Percentiles rank a stretch among this genome's conserved stretches.
phyloP scores from a whole-genome alignment of 2,888 invertebrate genomes.

The Apotomis capreana region DNA sequence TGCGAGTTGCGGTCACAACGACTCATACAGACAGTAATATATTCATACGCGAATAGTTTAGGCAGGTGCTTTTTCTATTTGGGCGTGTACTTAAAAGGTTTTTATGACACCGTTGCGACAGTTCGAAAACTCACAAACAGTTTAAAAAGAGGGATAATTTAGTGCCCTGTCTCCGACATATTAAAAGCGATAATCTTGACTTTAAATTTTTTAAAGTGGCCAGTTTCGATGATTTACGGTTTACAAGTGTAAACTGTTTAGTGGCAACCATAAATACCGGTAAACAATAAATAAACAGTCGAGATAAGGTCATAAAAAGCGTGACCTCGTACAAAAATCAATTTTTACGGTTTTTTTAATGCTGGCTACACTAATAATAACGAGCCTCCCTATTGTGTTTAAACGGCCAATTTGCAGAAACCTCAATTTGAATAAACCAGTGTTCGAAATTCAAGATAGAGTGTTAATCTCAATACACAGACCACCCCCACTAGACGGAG shows the following conservation, averaged over 20 bases:
- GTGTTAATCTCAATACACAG: conserved; percentile 30
- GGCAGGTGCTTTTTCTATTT: conserved; percentile 30
- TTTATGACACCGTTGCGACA: conserved; percentile 22
- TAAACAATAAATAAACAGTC: conserved; percentile 60
- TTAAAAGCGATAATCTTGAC: conserved; percentile 30
- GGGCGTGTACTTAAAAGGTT: background rate
- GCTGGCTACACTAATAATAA: conserved; percentile 29
- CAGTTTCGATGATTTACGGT: conserved; percentile 59
- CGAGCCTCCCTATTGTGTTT: conserved; percentile 47
- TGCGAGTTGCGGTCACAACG: conserved; percentile 49
- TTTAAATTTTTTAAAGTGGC: conserved; percentile 37
- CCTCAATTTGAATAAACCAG: conserved; percentile 41
- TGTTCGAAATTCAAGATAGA: conserved; percentile 19
- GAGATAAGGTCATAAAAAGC: conserved; percentile 58
- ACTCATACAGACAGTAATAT: conserved; percentile 30
- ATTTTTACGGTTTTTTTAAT: conserved; percentile 49
- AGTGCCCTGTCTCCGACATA: conserved; percentile 25
- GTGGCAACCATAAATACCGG: conserved; percentile 58
- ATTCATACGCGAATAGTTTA: conserved; percentile 35
- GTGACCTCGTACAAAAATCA: conserved; percentile 57
- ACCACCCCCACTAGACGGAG: too few species aligned
- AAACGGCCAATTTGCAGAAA: conserved; percentile 49
- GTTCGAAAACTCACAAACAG: conserved; percentile 1
- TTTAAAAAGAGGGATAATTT: conserved; percentile 27
- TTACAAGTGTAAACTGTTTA: conserved; percentile 54